These are phyloP conservation scores for Manis pentadactyla DNA, from an alignment of 2,797 vertebrate genomes.

Conservation along the genomic window DNA sequence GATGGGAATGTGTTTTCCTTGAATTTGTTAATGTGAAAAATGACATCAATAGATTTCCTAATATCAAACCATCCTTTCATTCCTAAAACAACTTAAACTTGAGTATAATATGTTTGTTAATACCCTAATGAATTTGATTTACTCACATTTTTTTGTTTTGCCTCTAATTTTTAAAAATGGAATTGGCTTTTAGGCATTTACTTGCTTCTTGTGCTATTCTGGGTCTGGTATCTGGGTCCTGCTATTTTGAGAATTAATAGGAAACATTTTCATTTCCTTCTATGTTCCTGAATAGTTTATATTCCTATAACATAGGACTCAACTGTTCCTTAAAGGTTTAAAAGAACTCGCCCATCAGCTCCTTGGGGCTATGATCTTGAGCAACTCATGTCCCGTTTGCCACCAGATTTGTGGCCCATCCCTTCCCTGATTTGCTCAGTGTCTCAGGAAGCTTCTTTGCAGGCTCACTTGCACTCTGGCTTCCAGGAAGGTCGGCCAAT, in stretches of 20 bases:
- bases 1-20: not conserved
- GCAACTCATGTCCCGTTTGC: not conserved
- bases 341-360: not conserved
- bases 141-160: not conserved
- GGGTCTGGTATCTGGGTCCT: not conserved
- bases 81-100: slow-evolving; percentile 51
- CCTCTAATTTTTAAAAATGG: not conserved
- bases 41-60: not conserved
- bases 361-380: not conserved
- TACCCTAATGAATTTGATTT: not conserved
- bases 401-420: not conserved
- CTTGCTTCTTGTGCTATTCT: not conserved
- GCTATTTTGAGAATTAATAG: not conserved
- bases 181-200: not conserved
- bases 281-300: not conserved
- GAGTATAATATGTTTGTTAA: not conserved
- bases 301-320: not conserved
- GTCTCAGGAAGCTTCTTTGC: not conserved
- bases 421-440: not conserved
- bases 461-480: not conserved
- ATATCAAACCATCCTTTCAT: slow-evolving; percentile 60
- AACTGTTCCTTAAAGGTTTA: not conserved
- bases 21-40: slow-evolving; percentile 5
- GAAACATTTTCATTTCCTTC: not conserved
- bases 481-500: not conserved